Evolutionary conservation across 2,888 invertebrate species (phyloP).

Genomic region (Gastracanthus pulcherrimus): DNA sequence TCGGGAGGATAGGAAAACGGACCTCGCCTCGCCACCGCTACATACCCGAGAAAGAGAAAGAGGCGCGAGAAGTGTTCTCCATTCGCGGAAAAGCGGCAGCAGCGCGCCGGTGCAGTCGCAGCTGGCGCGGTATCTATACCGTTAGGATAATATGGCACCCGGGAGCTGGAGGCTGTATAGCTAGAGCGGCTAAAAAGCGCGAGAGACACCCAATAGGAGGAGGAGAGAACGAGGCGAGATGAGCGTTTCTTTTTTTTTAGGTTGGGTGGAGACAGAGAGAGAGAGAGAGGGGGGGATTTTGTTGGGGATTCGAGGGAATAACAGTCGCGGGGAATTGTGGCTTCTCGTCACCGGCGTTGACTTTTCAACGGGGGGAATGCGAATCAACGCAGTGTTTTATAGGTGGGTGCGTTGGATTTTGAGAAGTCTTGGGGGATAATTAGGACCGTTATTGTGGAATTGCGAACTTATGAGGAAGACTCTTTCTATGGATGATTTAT

Average conservation of each 20-base stretch:
- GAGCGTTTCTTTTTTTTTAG: too few relatives aligned
- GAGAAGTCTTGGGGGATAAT: background rate
- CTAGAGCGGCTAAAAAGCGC: background rate
- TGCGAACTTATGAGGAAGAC: too few relatives aligned
- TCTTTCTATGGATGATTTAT: too few relatives aligned
- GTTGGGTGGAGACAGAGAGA: background rate
- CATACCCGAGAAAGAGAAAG: too few relatives aligned
- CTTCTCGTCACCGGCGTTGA: too few relatives aligned
- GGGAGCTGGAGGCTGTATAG: background rate
- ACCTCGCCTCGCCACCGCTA: too few relatives aligned
- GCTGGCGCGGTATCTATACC: too few relatives aligned
- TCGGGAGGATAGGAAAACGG: background rate
- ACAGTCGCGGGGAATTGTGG: background rate
- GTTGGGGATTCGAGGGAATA: too few relatives aligned
- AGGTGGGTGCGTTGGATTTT: background rate
- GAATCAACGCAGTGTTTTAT: too few relatives aligned
- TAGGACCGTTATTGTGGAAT: too few relatives aligned
- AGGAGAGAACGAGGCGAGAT: background rate
- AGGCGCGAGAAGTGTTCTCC: slow-evolving; percentile 29
- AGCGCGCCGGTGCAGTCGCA: background rate
- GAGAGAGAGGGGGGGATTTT: background rate
- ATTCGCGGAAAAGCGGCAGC: slow-evolving; percentile 51
- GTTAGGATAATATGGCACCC: slow-evolving; percentile 56
- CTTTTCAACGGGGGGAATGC: too few relatives aligned
- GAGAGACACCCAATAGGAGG: background rate